Percentiles rank a stretch among this genome's conserved stretches.
phyloP scores from a whole-genome alignment of 2,888 invertebrate species.

The Stenurella melanura region DNA sequence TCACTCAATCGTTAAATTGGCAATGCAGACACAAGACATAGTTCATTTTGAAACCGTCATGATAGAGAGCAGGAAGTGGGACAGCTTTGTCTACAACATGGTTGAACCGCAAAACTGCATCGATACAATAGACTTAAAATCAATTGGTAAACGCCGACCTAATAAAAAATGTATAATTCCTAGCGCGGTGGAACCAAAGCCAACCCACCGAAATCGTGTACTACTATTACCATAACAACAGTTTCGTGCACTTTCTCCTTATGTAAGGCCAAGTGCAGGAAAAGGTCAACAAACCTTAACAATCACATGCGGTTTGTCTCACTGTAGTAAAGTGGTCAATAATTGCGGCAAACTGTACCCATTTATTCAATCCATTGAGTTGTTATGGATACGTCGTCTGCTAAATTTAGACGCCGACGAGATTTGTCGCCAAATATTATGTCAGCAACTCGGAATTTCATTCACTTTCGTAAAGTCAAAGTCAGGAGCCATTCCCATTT shows the following conservation, averaged over 20 bases:
- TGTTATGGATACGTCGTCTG: constrained; percentile 31
- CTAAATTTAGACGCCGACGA: constrained; percentile 53
- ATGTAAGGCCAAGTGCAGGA: constrained; percentile 40
- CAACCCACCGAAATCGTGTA: constrained; percentile 18
- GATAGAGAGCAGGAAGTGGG: neutral
- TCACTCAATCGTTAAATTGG: no score
- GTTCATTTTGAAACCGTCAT: neutral
- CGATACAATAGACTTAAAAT: neutral
- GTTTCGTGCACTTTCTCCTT: constrained; percentile 37
- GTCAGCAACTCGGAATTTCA: constrained; percentile 59
- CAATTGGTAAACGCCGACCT: neutral
- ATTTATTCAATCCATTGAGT: constrained; percentile 24
- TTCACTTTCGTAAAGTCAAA: constrained; percentile 49
- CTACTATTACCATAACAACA: constrained; percentile 1
- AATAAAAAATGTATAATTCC: constrained; percentile 18
- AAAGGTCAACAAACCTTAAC: constrained; percentile 35
- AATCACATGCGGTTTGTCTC: constrained; percentile 5
- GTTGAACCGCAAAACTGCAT: neutral
- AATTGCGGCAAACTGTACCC: constrained; percentile 19
- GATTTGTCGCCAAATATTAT: constrained; percentile 59
- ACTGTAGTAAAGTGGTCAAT: constrained; percentile 30
- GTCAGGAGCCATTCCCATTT: constrained; percentile 27
- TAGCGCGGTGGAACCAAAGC: neutral
- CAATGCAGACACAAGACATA: neutral
- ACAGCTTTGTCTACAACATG: neutral